phyloP scores from a whole-genome alignment of 2,113 vertebrate species.

The Hippocampus guttulatus region DNA sequence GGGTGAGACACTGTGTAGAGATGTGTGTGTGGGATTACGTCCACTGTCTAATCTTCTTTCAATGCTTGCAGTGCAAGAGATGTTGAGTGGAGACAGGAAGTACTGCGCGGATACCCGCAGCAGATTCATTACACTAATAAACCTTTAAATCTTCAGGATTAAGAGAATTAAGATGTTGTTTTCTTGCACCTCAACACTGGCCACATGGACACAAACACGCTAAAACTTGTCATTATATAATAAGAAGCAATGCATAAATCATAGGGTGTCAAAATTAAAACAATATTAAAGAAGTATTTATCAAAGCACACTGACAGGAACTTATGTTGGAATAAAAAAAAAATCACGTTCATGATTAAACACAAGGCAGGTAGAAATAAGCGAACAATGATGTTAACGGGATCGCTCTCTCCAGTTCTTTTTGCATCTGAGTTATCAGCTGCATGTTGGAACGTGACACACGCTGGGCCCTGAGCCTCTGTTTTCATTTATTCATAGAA shows the following conservation, averaged over 20 bases:
- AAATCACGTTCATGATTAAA: background rate
- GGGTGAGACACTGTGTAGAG: background rate
- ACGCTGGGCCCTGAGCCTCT: background rate
- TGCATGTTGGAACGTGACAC: background rate
- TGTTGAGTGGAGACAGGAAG: slow-evolving; percentile 3
- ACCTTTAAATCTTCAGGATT: slow-evolving; percentile 27
- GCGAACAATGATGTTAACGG: background rate
- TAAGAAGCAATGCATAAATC: background rate
- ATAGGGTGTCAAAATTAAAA: background rate
- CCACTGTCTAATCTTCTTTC: background rate
- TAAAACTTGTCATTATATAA: slow-evolving; percentile 8
- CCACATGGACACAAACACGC: slow-evolving; percentile 26
- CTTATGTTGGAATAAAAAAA: background rate
- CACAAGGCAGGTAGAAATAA: background rate
- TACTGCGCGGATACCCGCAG: background rate
- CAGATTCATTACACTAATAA: slow-evolving; percentile 9
- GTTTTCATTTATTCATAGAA: slow-evolving; percentile 6
- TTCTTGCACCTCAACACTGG: slow-evolving; percentile 38
- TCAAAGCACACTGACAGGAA: background rate
- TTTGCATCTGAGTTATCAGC: background rate
- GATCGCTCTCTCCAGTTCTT: no score
- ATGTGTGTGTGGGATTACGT: background rate
- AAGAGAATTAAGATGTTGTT: slow-evolving; percentile 36
- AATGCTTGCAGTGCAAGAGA: background rate
- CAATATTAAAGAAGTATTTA: background rate